Evolutionary conservation across 2,888 invertebrate species (phyloP).

Genomic region (Smittia aterrima): DNA sequence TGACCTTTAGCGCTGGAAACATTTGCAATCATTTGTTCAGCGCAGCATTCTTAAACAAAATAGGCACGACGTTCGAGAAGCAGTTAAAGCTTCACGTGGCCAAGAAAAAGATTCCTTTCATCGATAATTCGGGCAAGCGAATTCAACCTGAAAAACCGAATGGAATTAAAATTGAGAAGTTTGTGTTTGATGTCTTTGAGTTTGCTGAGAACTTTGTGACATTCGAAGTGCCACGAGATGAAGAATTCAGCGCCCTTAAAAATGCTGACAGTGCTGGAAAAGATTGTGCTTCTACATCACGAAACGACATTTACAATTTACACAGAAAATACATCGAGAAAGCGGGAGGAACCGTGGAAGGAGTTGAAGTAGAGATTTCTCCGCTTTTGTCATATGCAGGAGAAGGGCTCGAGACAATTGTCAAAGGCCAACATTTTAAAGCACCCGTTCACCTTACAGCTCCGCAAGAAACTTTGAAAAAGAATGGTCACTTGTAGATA

Average conservation of each 20-base stretch:
- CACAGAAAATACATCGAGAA: constrained; percentile 76
- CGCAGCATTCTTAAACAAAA: constrained; percentile 73
- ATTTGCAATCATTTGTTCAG: constrained; percentile 99
- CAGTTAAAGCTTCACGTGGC: constrained; percentile 89
- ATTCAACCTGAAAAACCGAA: constrained; percentile 80
- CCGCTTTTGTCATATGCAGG: constrained; percentile 88
- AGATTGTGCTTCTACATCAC: constrained; percentile 88
- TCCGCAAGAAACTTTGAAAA: constrained; percentile 48
- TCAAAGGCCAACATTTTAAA: constrained; percentile 66
- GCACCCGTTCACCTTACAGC: constrained; percentile 63
- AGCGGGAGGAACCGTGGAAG: constrained; percentile 74
- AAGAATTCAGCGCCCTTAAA: constrained; percentile 96
- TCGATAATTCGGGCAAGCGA: constrained; percentile 68
- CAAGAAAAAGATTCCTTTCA: constrained; percentile 92
- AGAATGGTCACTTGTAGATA: constrained; percentile 35
- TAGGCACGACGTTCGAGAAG: constrained; percentile 69
- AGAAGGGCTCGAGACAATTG: constrained; percentile 71
- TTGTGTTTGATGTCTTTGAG: constrained; percentile 97
- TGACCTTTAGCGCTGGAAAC: constrained; percentile 92
- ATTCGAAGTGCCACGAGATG: constrained; percentile 86
- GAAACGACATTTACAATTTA: constrained; percentile 70
- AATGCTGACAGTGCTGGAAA: constrained; percentile 84
- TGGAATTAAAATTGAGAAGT: constrained; percentile 98
- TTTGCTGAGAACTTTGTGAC: constrained; percentile 88
- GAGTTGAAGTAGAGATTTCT: constrained; percentile 78